A percentile compares a stretch with the other conserved stretches of the same genome.
These are phyloP conservation scores for Phylloscopus collybita DNA, from an alignment of 2,797 vertebrate genomes.

Conservation along the genomic window DNA sequence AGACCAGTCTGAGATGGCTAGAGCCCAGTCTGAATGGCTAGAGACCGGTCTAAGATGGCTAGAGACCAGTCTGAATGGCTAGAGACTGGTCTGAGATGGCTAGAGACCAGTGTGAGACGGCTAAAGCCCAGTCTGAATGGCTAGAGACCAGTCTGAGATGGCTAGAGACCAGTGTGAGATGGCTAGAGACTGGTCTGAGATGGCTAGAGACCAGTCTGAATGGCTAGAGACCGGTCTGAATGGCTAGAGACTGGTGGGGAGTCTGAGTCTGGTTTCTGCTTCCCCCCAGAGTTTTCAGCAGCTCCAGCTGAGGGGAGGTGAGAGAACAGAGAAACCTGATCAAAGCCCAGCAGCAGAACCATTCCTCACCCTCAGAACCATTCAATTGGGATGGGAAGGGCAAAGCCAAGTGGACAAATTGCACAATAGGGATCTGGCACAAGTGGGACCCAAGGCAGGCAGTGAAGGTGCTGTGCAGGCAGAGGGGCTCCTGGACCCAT, in stretches of 20 bases:
- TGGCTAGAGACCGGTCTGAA: not conserved
- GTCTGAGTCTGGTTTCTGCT: not conserved
- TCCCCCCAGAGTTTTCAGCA: not conserved
- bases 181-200: not conserved
- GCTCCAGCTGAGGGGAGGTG: not conserved
- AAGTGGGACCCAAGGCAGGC: not conserved
- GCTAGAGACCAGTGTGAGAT: too few relatives aligned
- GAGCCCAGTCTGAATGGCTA: not conserved
- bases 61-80: not conserved
- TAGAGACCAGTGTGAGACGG: too few relatives aligned
- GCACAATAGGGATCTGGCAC: not conserved
- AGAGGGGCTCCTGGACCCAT: not conserved
- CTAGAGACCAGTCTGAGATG: too few relatives aligned
- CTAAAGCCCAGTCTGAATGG: too few relatives aligned
- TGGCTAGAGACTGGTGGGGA: not conserved
- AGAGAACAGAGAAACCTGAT: not conserved
- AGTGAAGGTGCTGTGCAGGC: accelerated
- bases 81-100: too few relatives aligned
- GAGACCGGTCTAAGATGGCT: not conserved
- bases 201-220: not conserved
- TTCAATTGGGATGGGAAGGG: not conserved
- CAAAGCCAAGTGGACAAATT: not conserved
- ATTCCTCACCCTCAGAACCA: not conserved
- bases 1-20: not conserved
- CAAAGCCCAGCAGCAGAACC: not conserved